Conservation (phyloP, 2,113 vertebrate genomes). For the Leptosomus discolor region DNA sequence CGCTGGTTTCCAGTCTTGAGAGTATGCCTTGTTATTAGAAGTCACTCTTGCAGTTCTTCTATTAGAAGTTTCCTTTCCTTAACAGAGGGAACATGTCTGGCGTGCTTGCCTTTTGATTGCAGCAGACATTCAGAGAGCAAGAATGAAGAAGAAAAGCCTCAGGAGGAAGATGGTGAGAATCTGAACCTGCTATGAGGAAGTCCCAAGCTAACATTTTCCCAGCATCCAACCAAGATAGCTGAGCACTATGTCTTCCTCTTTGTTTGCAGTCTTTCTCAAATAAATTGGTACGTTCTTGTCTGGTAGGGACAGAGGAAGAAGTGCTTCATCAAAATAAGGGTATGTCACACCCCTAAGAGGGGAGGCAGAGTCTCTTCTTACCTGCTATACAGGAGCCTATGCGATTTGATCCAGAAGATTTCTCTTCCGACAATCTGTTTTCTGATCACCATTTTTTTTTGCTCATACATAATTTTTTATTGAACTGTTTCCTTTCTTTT, state of each 20-base stretch:
- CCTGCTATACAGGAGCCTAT: neutral
- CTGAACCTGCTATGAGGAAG: neutral
- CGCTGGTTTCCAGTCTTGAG: neutral
- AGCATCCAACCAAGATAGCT: neutral
- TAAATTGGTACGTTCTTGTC: neutral
- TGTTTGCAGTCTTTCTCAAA: neutral
- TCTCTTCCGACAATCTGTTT: neutral
- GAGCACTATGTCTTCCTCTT: neutral
- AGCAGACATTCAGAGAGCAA: neutral
- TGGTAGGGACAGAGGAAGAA: neutral
- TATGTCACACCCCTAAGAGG: neutral
- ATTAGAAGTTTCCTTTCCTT: neutral
- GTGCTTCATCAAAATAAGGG: neutral
- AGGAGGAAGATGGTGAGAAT: neutral
- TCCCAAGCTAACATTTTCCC: neutral
- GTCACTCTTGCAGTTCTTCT: neutral
- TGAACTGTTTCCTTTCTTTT: neutral
- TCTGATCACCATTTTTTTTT: neutral
- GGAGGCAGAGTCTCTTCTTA: neutral
- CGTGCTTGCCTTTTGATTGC: neutral
- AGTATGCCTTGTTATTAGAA: neutral
- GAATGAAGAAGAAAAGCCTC: neutral
- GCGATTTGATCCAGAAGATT: neutral
- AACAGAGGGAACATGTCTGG: neutral
- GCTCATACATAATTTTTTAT: neutral